These are phyloP conservation scores for Hippocampus barbouri DNA, from an alignment of 2,113 vertebrate species.

Conservation along the genomic window DNA sequence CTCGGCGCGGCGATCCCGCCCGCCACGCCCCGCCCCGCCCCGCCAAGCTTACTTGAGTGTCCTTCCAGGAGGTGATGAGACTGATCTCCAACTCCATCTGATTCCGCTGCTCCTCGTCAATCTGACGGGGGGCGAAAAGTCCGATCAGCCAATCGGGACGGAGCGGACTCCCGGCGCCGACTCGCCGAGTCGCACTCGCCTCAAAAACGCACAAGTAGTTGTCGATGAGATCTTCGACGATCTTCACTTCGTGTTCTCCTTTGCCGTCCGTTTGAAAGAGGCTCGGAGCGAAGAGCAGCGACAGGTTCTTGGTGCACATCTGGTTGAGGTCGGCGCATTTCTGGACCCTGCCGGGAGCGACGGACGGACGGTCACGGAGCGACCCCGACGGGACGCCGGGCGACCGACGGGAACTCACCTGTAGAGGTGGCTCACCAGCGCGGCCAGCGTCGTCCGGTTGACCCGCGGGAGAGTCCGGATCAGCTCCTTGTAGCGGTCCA, in stretches of 20 bases:
- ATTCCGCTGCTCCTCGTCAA: conserved; percentile 91
- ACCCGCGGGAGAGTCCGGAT: conserved; percentile 85
- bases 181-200: conserved; percentile 66
- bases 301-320: conserved; percentile 96
- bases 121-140: conserved; percentile 62
- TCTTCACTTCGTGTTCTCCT: conserved; percentile 91
- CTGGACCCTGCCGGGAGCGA: conserved; percentile 80
- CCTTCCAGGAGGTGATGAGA: conserved; percentile 96
- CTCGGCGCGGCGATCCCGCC: not conserved
- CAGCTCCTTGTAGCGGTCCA: conserved; percentile 91
- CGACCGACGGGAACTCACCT: conserved; percentile 69
- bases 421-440: conserved; percentile 90
- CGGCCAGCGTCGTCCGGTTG: conserved; percentile 86
- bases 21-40: no score
- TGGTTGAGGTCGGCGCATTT: conserved; percentile 94
- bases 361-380: not conserved
- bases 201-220: conserved; percentile 89
- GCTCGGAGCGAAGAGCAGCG: conserved; percentile 93
- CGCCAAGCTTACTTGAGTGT: conserved; percentile 80
- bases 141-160: not conserved
- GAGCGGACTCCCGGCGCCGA: not conserved
- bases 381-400: no score
- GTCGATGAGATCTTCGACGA: conserved; percentile 92
- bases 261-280: conserved; percentile 96
- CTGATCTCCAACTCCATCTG: conserved; percentile 97